Evolutionary conservation across 2,888 invertebrate species (phyloP).

Genomic region (Scelioninae gen. 1): DNA sequence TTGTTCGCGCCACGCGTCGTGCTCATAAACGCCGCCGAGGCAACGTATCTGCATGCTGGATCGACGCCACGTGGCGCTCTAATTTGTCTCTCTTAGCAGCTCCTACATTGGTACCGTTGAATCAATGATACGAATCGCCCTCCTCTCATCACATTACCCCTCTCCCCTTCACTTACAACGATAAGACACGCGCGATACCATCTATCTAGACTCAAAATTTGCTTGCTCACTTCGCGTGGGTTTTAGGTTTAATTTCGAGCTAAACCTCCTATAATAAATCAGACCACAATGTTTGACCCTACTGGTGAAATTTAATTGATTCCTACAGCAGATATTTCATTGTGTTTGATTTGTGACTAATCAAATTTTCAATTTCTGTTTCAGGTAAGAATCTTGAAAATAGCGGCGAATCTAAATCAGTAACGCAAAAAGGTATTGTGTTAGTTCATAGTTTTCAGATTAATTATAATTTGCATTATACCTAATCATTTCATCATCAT

Average conservation of each 20-base stretch:
- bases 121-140: slow-evolving; percentile 70
- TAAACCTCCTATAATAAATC: background rate
- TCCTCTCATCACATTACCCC: slow-evolving; percentile 41
- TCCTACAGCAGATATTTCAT: no score
- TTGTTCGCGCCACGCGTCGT: slow-evolving; percentile 73
- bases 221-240: slow-evolving; percentile 40
- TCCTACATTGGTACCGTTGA: slow-evolving; percentile 66
- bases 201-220: slow-evolving; percentile 29
- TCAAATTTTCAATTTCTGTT: slow-evolving; percentile 11
- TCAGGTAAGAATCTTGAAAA: slow-evolving; percentile 25
- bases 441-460: no score
- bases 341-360: background rate
- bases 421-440: no score
- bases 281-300: background rate
- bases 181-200: slow-evolving; percentile 50
- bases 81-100: slow-evolving; percentile 78
- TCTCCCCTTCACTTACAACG: slow-evolving; percentile 27
- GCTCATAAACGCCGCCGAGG: slow-evolving; percentile 68
- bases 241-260: slow-evolving; percentile 1
- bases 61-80: slow-evolving; percentile 80
- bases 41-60: slow-evolving; percentile 72
- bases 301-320: background rate
- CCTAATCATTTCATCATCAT: no score
- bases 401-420: background rate
- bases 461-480: no score